Evolutionary conservation across 2,797 vertebrate genomes (phyloP), one percentile per base, ranked within the genome.

Genomic region (Dromococcyx pavoninus): DNA sequence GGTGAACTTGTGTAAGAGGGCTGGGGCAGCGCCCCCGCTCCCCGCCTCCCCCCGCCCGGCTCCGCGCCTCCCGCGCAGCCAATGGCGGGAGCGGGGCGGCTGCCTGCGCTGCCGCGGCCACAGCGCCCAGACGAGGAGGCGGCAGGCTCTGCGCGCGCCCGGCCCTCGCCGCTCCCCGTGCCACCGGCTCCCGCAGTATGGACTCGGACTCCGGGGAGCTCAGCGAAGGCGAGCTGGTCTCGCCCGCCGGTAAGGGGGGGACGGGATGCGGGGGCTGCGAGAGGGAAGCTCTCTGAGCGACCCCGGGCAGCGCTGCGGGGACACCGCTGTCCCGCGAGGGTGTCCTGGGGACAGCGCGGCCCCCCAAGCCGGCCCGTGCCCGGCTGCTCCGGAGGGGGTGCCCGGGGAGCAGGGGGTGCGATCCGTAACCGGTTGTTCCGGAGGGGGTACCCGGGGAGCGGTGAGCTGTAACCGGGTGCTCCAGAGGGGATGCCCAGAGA

Each of bases 131-230:
- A 15, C 67, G 43, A 44, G 71, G 22, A 48, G 27, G 75, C 60
- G 43, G 71, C 62, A 39, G 46, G 77, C 66, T 33, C 56, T 5
- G 70, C 64, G 69, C 23, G 48, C 41, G 51, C 64, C 53, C 70
- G 5, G 39, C 78, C 13, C 30, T 46, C 35, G 82, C 48, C 50
- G 0, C 58, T n/a, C 64, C 50, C 43, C 44, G 67, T n/a, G n/a
- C n/a, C n/a, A n/a, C 80, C 44, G 51, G 1, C 6, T 19, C 89
- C 86, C 9, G 61, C 95, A 97, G 97, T 98, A 99, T 99, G 99
- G 99, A 99, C 97, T 99, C 99, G 88, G 99, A 99, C 97, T 99
- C 99, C 35, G 99, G 98, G 69, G 99, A 99, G 97, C 98, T 99
- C 97, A 99, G 99, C 97, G 99, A 99, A 87, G 99, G 99, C 96